Conservation (phyloP, 2,797 vertebrate genomes). For the Cyprinodon diabolis region DNA sequence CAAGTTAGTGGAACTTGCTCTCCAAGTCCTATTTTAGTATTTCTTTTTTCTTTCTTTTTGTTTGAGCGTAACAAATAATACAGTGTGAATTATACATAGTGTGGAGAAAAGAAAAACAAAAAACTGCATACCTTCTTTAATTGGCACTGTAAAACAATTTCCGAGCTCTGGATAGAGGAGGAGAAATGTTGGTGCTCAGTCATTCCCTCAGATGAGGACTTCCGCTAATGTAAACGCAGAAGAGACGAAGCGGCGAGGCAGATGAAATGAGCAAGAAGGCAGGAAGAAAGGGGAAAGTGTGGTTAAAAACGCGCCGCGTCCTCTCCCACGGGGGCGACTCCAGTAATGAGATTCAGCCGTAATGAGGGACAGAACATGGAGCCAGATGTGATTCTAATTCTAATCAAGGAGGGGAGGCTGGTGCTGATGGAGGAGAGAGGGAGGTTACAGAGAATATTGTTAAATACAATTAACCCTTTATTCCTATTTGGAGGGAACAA, state of each 20-base stretch:
- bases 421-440: constrained; percentile 25
- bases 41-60: constrained; percentile 22
- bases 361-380: constrained; percentile 84
- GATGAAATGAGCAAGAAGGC: constrained; percentile 73
- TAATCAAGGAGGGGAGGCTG: constrained; percentile 77
- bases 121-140: constrained; percentile 78
- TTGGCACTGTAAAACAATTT: constrained; percentile 84
- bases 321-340: constrained; percentile 63
- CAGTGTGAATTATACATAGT: constrained; percentile 75
- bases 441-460: constrained; percentile 77
- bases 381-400: constrained; percentile 84
- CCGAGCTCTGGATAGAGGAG: constrained; percentile 55
- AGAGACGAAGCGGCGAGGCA: constrained; percentile 70
- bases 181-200: constrained; percentile 67
- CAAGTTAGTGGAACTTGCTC: constrained; percentile 72
- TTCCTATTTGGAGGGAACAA: constrained; percentile 68
- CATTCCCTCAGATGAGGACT: constrained; percentile 83
- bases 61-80: constrained; percentile 77
- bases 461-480: constrained; percentile 84
- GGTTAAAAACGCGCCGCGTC: constrained; percentile 74
- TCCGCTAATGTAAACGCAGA: constrained; percentile 80
- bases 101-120: constrained; percentile 57
- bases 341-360: constrained; percentile 82
- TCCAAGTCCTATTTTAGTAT: constrained; percentile 72
- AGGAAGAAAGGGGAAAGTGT: constrained; percentile 76